Conservation (phyloP, 2,113 vertebrate genomes). For the Phylloscopus trochiloides region DNA sequence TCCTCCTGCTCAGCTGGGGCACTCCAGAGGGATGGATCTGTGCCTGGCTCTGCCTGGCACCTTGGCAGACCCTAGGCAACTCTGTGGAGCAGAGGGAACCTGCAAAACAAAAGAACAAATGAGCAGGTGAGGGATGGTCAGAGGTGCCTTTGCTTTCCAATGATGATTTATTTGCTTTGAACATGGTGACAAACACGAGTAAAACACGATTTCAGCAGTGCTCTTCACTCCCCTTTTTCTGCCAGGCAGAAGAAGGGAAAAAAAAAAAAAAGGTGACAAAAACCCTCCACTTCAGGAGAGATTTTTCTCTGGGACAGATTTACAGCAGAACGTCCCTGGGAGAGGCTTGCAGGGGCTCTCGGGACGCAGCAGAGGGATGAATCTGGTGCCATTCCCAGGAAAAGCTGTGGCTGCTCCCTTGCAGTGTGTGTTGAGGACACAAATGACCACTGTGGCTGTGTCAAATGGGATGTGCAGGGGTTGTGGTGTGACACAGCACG, state of each 20-base stretch:
- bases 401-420: not conserved
- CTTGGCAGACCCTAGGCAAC: not conserved
- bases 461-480: rapidly evolving
- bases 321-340: not conserved
- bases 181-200: not conserved
- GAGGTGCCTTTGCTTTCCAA: not conserved
- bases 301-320: not conserved
- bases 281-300: not conserved
- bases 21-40: not conserved
- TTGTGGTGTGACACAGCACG: rapidly evolving
- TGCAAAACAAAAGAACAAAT: not conserved
- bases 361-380: not conserved
- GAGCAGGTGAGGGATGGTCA: not conserved
- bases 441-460: not conserved
- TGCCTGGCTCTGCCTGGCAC: not conserved
- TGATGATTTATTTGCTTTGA: slow-evolving; percentile 7
- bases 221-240: not conserved
- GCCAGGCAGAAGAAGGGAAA: not conserved
- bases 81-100: not conserved
- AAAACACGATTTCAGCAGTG: not conserved
- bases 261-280: not conserved
- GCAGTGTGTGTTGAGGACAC: not conserved
- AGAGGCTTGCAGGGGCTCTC: rapidly evolving
- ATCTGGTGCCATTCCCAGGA: not conserved
- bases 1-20: not conserved